A percentile compares a stretch with the other conserved stretches of the same genome.
Evolutionary conservation across 2,888 invertebrate species (phyloP).

Genomic region (Athripsodes cinereus): DNA sequence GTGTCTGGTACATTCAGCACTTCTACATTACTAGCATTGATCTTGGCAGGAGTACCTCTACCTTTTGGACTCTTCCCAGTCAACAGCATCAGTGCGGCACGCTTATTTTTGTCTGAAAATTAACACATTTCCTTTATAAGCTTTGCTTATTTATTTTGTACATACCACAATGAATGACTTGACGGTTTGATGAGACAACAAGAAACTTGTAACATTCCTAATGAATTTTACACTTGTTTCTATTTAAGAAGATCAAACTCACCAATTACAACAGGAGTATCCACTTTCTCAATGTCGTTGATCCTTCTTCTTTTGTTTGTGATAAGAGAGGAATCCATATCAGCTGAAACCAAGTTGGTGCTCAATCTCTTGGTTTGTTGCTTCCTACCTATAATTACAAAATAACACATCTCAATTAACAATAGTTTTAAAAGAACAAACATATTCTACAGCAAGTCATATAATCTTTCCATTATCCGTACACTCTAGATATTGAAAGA

Average conservation of each 20-base stretch:
- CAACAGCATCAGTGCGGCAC: slow-evolving; percentile 45
- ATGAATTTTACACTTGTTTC: too few relatives aligned
- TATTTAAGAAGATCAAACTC: too few relatives aligned
- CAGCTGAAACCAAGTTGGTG: slow-evolving; percentile 8
- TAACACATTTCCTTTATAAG: not conserved
- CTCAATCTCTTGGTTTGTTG: not conserved
- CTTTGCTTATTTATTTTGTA: not conserved
- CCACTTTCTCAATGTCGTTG: slow-evolving; percentile 24
- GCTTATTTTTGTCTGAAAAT: slow-evolving; percentile 43
- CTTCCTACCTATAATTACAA: not conserved
- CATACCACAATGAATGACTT: too few relatives aligned
- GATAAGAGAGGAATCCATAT: slow-evolving; percentile 3
- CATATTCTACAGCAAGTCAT: too few relatives aligned
- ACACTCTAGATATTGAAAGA: too few relatives aligned
- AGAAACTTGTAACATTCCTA: too few relatives aligned
- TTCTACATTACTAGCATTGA: not conserved
- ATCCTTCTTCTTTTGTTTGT: slow-evolving; percentile 19
- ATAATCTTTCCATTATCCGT: too few relatives aligned
- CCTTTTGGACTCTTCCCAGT: slow-evolving; percentile 31
- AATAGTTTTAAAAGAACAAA: too few relatives aligned
- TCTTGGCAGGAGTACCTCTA: slow-evolving; percentile 7
- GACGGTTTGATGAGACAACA: too few relatives aligned
- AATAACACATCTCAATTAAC: too few relatives aligned
- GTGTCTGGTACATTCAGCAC: not conserved
- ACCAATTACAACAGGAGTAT: slow-evolving; percentile 22